Percentiles rank a stretch among this genome's conserved stretches.
These are phyloP conservation scores for Neocrepidodera transversa DNA, from an alignment of 2,888 invertebrate genomes.

Conservation along the genomic window DNA sequence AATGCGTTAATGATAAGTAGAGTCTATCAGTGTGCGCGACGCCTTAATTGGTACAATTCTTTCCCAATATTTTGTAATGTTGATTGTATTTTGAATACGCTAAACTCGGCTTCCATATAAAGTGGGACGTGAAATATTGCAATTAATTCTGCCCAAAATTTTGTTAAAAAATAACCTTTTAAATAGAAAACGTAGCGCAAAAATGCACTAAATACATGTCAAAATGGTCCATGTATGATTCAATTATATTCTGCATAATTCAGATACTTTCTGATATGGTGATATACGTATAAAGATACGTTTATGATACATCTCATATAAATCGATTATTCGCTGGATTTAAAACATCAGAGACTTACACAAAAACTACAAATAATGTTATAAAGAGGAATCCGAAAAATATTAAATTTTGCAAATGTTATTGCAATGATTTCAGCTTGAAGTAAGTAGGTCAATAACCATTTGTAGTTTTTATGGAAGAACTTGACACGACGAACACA, in stretches of 20 bases:
- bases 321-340: constrained; percentile 5
- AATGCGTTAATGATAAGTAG: too few species aligned
- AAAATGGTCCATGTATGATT: constrained; percentile 12
- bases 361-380: neutral
- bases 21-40: too few species aligned
- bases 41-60: neutral
- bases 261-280: constrained; percentile 7
- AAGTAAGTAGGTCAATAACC: too few species aligned
- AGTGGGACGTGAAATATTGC: constrained; percentile 24
- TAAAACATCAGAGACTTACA: neutral
- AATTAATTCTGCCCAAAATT: constrained; percentile 19
- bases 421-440: too few species aligned
- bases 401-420: too few species aligned
- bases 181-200: constrained; percentile 6
- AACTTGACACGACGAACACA: constrained; percentile 15
- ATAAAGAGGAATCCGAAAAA: too few species aligned
- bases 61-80: constrained; percentile 22
- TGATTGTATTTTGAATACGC: constrained; percentile 21
- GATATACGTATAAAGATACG: constrained; percentile 26
- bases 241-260: neutral
- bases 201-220: constrained; percentile 21
- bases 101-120: constrained; percentile 16
- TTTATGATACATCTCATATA: constrained; percentile 34
- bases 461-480: neutral
- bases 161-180: constrained; percentile 14